phyloP scores from a whole-genome alignment of 1,140 invertebrate species.

The Pararge aegeria region DNA sequence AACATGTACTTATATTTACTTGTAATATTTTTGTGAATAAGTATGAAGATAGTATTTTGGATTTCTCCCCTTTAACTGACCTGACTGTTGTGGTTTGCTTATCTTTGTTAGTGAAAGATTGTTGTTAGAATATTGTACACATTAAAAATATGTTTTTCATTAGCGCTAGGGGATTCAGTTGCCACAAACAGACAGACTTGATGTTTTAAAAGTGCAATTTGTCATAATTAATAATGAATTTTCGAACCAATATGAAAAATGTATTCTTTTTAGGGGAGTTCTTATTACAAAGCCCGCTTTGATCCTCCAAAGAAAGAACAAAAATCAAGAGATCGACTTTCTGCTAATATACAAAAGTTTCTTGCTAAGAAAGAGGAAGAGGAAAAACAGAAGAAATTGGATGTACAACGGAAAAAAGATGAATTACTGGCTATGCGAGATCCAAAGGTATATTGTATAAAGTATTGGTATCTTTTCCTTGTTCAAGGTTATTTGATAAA shows the following conservation, averaged over 20 bases:
- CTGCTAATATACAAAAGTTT: slow-evolving; percentile 90
- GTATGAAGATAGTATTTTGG: not conserved
- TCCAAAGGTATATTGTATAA: slow-evolving; percentile 79
- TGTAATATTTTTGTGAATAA: not conserved
- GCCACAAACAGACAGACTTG: too few relatives aligned
- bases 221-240: too few relatives aligned
- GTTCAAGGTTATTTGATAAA: not conserved
- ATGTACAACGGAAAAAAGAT: slow-evolving; percentile 83
- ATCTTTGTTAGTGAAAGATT: not conserved
- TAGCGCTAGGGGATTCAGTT: too few relatives aligned
- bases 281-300: slow-evolving; percentile 88
- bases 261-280: slow-evolving; percentile 50
- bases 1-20: not conserved
- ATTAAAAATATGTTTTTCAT: too few relatives aligned
- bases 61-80: not conserved
- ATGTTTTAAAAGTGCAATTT: too few relatives aligned
- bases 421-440: slow-evolving; percentile 87
- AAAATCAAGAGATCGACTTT: slow-evolving; percentile 84
- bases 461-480: not conserved
- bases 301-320: slow-evolving; percentile 90
- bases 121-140: not conserved
- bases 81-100: not conserved
- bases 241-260: too few relatives aligned
- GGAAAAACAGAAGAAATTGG: slow-evolving; percentile 83
- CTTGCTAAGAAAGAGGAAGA: slow-evolving; percentile 90